phyloP scores from a whole-genome alignment of 2,797 vertebrate genomes.

The Aphelocoma californica region DNA sequence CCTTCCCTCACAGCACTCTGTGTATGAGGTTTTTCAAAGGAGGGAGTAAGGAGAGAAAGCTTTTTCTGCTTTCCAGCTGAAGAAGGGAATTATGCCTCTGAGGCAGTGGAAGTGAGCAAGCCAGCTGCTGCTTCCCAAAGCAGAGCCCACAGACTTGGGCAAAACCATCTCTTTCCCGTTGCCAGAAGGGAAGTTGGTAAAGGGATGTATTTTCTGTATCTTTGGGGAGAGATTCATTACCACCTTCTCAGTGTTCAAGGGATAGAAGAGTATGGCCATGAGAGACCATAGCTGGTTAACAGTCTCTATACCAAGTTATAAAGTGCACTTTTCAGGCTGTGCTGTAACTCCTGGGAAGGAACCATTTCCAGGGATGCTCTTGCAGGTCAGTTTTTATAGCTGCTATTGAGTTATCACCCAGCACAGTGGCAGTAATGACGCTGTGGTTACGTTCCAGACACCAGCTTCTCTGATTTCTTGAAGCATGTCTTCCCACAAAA shows the following conservation, averaged over 20 bases:
- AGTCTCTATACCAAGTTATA: background rate
- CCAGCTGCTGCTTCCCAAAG: slow-evolving; percentile 4
- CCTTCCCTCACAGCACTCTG: background rate
- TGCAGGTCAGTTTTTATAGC: background rate
- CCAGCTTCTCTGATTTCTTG: slow-evolving; percentile 13
- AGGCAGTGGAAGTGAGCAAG: background rate
- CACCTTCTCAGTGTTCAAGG: background rate
- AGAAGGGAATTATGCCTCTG: background rate
- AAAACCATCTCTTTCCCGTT: background rate
- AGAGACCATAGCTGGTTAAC: background rate
- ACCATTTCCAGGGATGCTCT: background rate
- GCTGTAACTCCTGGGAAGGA: background rate
- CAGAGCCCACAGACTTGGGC: background rate
- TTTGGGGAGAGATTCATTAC: background rate
- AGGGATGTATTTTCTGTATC: background rate
- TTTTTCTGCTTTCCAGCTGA: background rate
- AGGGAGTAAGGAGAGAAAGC: background rate
- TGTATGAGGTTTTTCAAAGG: background rate
- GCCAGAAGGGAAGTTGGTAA: background rate
- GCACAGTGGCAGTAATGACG: background rate
- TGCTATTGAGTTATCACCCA: background rate
- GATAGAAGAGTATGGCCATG: background rate
- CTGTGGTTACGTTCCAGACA: slow-evolving; percentile 4
- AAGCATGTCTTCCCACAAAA: background rate
- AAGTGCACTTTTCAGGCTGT: background rate